Evolutionary conservation across 2,888 invertebrate genomes (phyloP).

Genomic region (Cosmia pyralina): DNA sequence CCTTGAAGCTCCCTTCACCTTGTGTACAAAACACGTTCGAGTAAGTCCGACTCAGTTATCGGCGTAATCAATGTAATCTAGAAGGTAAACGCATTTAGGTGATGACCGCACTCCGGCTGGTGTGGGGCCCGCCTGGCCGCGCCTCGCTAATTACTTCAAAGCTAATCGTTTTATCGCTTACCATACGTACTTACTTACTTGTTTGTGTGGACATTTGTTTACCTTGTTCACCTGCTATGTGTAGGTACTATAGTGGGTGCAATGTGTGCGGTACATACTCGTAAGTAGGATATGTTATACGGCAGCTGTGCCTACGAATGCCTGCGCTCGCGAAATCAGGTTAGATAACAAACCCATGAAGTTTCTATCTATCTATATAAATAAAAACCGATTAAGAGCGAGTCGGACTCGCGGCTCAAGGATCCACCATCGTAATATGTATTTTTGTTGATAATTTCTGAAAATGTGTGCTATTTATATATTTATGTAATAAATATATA

Average conservation of each 20-base stretch:
- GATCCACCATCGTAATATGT: too few relatives aligned
- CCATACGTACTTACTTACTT: slow-evolving; percentile 39
- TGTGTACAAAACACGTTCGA: slow-evolving; percentile 37
- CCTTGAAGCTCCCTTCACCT: neutral
- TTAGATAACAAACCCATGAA: neutral
- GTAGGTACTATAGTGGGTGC: neutral
- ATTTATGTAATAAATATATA: too few relatives aligned
- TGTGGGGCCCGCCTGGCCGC: slow-evolving; percentile 51
- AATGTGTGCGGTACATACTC: neutral
- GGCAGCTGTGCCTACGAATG: neutral
- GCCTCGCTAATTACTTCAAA: slow-evolving; percentile 60
- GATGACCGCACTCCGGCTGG: slow-evolving; percentile 40
- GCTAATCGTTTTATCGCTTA: slow-evolving; percentile 62
- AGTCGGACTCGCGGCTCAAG: too few relatives aligned
- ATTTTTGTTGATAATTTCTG: too few relatives aligned
- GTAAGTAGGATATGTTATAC: neutral
- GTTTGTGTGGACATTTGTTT: slow-evolving; percentile 39
- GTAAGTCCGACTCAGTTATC: slow-evolving; percentile 41
- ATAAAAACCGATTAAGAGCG: too few relatives aligned
- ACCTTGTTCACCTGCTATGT: slow-evolving; percentile 9
- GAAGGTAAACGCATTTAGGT: slow-evolving; percentile 47
- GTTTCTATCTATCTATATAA: too few relatives aligned
- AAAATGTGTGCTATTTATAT: too few relatives aligned
- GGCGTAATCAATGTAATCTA: slow-evolving; percentile 57
- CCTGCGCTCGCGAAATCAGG: neutral